Evolutionary conservation across 35 echinoderm and acorn worm genomes (phyloP), one percentile per base, ranked within the genome.

Genomic region (Hemicentrotus pulcherrimus): DNA sequence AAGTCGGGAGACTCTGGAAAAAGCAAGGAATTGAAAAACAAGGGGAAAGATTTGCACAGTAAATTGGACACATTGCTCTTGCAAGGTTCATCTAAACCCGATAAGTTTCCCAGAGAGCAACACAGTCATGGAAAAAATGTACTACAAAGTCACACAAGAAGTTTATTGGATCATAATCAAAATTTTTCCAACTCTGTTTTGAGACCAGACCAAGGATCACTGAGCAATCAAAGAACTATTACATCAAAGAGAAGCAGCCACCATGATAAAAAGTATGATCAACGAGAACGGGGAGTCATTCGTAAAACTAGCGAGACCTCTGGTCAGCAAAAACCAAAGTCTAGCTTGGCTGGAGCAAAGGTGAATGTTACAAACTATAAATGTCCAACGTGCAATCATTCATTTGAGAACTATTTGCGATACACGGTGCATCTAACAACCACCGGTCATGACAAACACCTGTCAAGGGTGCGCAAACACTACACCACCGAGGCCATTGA

Each of bases 381-480:
- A 31, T 97, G 97, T 96, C 32, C 94, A 32, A 86, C 61, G 48
- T 97, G 97, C 92, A 92, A 92, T 28, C 60, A 88, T 19, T 97
- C 97, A 91, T 97, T 97, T 86, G 88, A 89, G 86, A 94, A 97
- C 95, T 97, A 96, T 86, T 94, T 97, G 70, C 94, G 96, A 41
- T 96, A 95, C 55, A 97, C 97, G 19, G 94, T 97, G 31, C 97
- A 97, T 78, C 94, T 97, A 30, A 97, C 94, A 7, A 96, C 96
- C 65, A 96, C 91, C 11, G 95, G 95, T 86, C 97, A 97, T 85
- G 95, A 96, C 46, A 97, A 96, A 31, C 89, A 94, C 15, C 90
- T 96, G 7, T 96, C 95, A 93, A 89, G 52, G 32, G 50, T 92
- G 31, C 32, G 61, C 45, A 78, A 94, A 89, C 91, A 95, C 47